Percentiles rank a stretch among this genome's conserved stretches.
Evolutionary conservation across 92 coral and sea anemone species (phyloP).

Genomic region (Porites divaricata): DNA sequence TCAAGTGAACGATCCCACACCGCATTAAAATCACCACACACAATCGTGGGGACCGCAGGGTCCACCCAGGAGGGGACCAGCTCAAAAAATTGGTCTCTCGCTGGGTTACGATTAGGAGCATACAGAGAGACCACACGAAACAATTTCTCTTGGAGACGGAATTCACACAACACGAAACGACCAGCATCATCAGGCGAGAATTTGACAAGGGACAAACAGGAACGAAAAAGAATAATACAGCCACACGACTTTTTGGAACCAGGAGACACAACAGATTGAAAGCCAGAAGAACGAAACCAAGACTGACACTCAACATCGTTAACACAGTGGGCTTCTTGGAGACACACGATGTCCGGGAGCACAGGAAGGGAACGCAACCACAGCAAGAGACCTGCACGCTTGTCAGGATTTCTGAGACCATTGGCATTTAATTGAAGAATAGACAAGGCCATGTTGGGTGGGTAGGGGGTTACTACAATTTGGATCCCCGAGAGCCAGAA

Average conservation of each 20-base stretch:
- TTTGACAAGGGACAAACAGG: not conserved
- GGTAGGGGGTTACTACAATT: no score
- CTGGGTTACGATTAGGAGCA: conserved; percentile 39
- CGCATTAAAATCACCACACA: conserved; percentile 28
- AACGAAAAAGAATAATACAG: not conserved
- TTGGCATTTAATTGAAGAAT: not conserved
- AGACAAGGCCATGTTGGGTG: not conserved
- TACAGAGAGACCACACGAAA: not conserved
- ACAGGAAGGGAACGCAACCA: not conserved
- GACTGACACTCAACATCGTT: not conserved
- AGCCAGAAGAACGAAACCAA: conserved; percentile 6
- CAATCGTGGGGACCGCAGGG: not conserved
- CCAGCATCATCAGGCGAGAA: not conserved
- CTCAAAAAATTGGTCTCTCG: not conserved
- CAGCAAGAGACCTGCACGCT: not conserved
- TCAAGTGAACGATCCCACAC: conserved; percentile 16
- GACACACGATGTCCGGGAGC: conserved; percentile 9
- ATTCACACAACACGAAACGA: not conserved
- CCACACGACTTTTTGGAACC: conserved; percentile 4
- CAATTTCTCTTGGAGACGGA: not conserved
- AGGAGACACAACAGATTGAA: not conserved
- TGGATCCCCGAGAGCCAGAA: no score
- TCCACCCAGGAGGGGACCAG: not conserved
- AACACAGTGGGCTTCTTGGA: conserved; percentile 22
- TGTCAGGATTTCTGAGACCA: not conserved